These are phyloP conservation scores for Spea bombifrons DNA, from an alignment of 2,113 vertebrate species.

Conservation along the genomic window DNA sequence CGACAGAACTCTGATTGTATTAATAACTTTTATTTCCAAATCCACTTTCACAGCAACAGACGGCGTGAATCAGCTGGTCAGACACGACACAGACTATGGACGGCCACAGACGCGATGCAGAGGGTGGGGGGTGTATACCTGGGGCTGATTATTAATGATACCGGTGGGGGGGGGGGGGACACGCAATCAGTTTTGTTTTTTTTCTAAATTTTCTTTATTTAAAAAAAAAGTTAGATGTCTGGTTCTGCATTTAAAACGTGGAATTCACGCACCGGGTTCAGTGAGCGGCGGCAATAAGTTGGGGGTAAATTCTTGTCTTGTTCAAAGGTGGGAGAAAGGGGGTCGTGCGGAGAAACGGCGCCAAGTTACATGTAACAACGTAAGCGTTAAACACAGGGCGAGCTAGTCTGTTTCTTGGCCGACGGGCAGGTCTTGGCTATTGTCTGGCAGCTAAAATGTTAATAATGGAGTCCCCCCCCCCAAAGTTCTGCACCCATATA, in stretches of 20 bases:
- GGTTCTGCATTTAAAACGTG: background rate
- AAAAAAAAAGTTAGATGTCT: no score
- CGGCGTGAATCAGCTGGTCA: conserved; percentile 90
- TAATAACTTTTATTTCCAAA: conserved; percentile 96
- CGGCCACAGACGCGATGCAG: conserved; percentile 76
- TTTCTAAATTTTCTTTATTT: no score
- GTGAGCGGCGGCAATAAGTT: background rate
- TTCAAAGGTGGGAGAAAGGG: background rate
- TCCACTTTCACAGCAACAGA: conserved; percentile 94
- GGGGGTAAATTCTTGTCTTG: background rate
- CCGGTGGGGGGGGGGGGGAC: conserved; percentile 17
- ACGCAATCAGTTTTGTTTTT: no score
- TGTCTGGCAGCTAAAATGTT: no score
- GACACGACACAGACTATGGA: conserved; percentile 71
- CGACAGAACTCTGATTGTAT: conserved; percentile 54
- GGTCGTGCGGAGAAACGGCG: background rate
- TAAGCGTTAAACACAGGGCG: background rate
- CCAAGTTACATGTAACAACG: background rate
- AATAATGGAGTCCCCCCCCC: no score
- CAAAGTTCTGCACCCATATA: no score
- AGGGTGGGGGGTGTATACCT: conserved; percentile 28
- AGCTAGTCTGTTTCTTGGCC: background rate
- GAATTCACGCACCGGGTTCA: background rate
- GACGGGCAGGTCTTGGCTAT: background rate
- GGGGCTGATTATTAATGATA: background rate